These are phyloP conservation scores for Holothuria scabra DNA, from an alignment of 53 echinoderm and acorn worm species.

Conservation along the genomic window DNA sequence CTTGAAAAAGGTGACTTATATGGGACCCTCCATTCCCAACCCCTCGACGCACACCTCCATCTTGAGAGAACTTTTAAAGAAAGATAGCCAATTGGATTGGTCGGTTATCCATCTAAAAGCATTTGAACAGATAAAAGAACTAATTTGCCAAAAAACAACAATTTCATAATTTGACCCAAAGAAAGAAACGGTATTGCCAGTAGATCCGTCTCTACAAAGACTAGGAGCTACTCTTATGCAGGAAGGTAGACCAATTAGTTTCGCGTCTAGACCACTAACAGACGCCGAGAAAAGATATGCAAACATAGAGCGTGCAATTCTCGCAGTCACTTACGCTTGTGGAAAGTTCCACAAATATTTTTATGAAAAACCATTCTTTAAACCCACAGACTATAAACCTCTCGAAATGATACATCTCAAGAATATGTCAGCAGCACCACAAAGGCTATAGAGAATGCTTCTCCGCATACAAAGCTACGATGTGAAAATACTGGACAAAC, in stretches of 20 bases:
- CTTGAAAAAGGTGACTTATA: constrained; percentile 30
- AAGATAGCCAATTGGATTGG: constrained; percentile 56
- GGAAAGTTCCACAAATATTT: constrained; percentile 79
- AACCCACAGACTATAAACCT: too few species aligned
- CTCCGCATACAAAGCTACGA: too few species aligned
- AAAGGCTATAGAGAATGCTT: too few species aligned
- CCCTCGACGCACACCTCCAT: neutral
- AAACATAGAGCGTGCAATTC: constrained; percentile 76
- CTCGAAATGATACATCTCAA: too few species aligned
- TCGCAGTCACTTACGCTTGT: constrained; percentile 66
- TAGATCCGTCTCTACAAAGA: constrained; percentile 61
- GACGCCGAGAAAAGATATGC: constrained; percentile 72
- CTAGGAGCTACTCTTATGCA: constrained; percentile 61
- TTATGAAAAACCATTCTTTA: too few species aligned
- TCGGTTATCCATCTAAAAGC: constrained; percentile 30
- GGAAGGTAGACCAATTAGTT: constrained; percentile 51
- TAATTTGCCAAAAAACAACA: constrained; percentile 29
- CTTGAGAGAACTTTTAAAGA: constrained; percentile 7
- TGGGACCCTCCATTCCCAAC: constrained; percentile 26
- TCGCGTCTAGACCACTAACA: constrained; percentile 58
- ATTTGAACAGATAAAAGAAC: constrained; percentile 53
- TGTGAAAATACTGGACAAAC: too few species aligned
- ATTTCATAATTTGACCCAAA: constrained; percentile 69
- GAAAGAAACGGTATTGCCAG: constrained; percentile 54
- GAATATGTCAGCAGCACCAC: too few species aligned